phyloP scores from a whole-genome alignment of 2,113 vertebrate genomes.

The Strigops habroptila region DNA sequence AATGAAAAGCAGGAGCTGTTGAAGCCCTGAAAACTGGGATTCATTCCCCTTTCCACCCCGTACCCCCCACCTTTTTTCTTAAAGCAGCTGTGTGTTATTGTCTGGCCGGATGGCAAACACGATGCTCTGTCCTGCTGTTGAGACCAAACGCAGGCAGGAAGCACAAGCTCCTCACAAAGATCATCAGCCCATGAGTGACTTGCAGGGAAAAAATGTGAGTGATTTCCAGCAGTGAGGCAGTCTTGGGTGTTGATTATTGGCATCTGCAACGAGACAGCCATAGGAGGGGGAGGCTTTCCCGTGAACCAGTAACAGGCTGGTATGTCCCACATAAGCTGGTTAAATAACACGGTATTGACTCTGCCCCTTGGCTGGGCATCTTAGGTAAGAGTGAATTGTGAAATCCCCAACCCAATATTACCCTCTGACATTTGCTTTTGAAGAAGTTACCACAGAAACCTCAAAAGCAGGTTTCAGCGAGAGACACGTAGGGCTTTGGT shows the following conservation, averaged over 20 bases:
- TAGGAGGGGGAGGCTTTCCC: not conserved
- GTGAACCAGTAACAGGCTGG: not conserved
- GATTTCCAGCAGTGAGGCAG: not conserved
- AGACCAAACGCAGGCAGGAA: not conserved
- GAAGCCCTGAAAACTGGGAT: not conserved
- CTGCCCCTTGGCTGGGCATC: slow-evolving; percentile 35
- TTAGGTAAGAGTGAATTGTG: slow-evolving; percentile 66
- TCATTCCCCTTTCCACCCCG: not conserved
- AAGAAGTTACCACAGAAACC: slow-evolving; percentile 69
- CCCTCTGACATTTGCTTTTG: slow-evolving; percentile 57
- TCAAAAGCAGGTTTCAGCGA: slow-evolving; percentile 61
- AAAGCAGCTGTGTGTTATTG: not conserved
- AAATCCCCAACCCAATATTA: slow-evolving; percentile 50
- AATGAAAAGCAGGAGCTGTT: not conserved
- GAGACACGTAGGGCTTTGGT: not conserved
- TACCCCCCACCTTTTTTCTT: not conserved
- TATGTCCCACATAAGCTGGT: slow-evolving; percentile 20
- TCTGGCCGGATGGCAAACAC: not conserved
- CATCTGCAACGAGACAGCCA: fast-evolving
- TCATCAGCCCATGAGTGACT: not conserved
- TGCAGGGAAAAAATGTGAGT: not conserved
- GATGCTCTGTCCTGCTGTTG: not conserved
- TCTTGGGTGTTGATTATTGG: not conserved
- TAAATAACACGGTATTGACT: slow-evolving; percentile 36
- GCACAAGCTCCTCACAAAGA: not conserved